These are phyloP conservation scores for Drosophila kambysellisi DNA, from an alignment of 2,888 invertebrate species.

Conservation along the genomic window DNA sequence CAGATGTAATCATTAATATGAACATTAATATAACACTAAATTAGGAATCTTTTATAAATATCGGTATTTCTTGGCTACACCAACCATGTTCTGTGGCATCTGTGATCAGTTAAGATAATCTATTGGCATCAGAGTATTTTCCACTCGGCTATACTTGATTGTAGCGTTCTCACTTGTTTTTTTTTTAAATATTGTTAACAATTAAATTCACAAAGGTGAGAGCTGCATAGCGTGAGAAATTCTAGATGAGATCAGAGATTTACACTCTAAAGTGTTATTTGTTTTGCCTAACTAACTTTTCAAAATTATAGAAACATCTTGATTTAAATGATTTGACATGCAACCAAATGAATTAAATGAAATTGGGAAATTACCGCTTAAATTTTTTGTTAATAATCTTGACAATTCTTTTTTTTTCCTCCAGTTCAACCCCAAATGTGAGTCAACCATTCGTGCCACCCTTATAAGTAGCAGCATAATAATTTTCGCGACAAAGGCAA, in stretches of 20 bases:
- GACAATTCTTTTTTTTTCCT: slow-evolving; percentile 81
- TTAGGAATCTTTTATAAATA: no score
- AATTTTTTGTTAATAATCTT: slow-evolving; percentile 35
- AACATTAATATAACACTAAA: not conserved
- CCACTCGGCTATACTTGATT: not conserved
- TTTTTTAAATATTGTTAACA: not conserved
- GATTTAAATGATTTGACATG: not conserved
- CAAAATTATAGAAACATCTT: not conserved
- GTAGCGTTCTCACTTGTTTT: not conserved
- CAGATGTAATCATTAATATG: not conserved
- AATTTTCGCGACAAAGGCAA: slow-evolving; percentile 47
- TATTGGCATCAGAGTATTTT: not conserved
- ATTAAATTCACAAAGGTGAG: not conserved
- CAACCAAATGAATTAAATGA: not conserved
- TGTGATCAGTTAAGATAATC: not conserved
- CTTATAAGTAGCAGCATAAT: slow-evolving; percentile 34
- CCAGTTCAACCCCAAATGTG: not conserved
- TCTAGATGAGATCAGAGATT: not conserved
- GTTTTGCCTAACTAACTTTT: not conserved
- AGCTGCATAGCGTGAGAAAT: not conserved
- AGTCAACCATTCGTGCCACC: slow-evolving; percentile 13
- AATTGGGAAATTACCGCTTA: not conserved
- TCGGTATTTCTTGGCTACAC: not conserved
- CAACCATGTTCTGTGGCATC: not conserved
- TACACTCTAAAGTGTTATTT: not conserved